Evolutionary conservation across 23 tunicate genomes (phyloP), one percentile per base, ranked within the genome.

Genomic region (Ciona savignyi): DNA sequence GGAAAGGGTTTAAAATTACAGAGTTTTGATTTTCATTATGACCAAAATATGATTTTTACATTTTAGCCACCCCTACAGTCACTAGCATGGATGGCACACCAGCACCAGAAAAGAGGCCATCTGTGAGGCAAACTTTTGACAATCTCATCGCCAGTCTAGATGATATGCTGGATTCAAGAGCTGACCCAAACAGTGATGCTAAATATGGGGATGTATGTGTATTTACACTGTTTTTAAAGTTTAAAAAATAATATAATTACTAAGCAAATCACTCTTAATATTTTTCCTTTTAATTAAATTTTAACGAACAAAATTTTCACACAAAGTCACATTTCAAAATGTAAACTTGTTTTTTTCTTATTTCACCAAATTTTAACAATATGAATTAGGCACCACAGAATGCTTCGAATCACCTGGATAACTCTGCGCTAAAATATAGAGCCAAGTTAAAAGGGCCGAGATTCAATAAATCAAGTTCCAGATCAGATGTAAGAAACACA

Each of bases 381-480:
- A n/a, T n/a, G n/a, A n/a, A 42, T 15, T 42, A 42, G 56, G 56
- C 15, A 42, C 15, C 56, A 6, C 56, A 42, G 15, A 15, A 42
- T 69, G 9, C 25, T 15, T 22, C 73, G 11, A 69, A 69, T 32
- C 51, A 31, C 31, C 84, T 88, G 26, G 96, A 88, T 86, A 81
- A 72, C 63, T 70, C 83, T 33, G 96, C 87, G 15, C 34, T 81
- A 32, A 88, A 88, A 74, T 73, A 78, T 26, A 70, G 96, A 66
- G 96, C 96, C 3, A 81, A 26, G 72, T 67, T 88, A 32, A 80
- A 88, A 67, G 96, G 96, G 21, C 96, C 96, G 1, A 62, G 96
- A 35, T 73, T 77, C 31, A 60, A 33, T 25, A 88, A 76, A 42
- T 24, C 25, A 26, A 28, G 0, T 42, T 25, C 62, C 2, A 3